Base-by-base conservation (phyloP, 2,113 vertebrate species). In the Amazona guildingii region DNA sequence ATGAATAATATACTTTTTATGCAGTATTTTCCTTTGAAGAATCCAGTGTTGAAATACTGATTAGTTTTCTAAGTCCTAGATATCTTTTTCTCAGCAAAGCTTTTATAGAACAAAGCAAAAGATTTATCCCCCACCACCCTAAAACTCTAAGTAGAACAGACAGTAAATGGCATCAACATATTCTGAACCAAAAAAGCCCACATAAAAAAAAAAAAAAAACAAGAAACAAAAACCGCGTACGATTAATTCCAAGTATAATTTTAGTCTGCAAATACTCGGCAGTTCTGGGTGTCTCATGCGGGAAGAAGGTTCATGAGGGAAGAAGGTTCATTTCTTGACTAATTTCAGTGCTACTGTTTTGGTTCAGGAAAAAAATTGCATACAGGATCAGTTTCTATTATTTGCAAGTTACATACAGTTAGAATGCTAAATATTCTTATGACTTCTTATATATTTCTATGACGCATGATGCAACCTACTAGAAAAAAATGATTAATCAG, bases 1-100 rank as follows among this genome's bases (percentile, higher is more conserved):
- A 77, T 77, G 72, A 90, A 94, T 91, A 95, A 94, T 86, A 73
- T 37, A 91, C 15, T 91, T 92, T 85, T 93, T 61, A 83, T 75
- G 69, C 37, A 33, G 39, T 72, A 84, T 48, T 64, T 92, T 82
- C 73, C 77, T 88, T 86, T 95, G 83, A 91, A 92, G 81, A 82
- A 86, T 73, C 12, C 29, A 44, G 19, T 48, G 46, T 17, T 95
- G 61, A 96, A 95, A 88, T 86, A 94, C 90, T 92, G 95, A 93
- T 90, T 88, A 59, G 23, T 78, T 88, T 92, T 92, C 83, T 79
- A 70, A 94, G 64, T 48, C 62, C 55, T 43, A 78, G 46, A 68
- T 91, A 72, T 7, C 13, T 88, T 92, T 83, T 84, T 81, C 73
- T 80, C 51, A 33, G 76, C 23, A 78, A 86, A 83, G 13, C 19